Base-by-base conservation (phyloP, 2,888 invertebrate genomes). In the Spodoptera picta region DNA sequence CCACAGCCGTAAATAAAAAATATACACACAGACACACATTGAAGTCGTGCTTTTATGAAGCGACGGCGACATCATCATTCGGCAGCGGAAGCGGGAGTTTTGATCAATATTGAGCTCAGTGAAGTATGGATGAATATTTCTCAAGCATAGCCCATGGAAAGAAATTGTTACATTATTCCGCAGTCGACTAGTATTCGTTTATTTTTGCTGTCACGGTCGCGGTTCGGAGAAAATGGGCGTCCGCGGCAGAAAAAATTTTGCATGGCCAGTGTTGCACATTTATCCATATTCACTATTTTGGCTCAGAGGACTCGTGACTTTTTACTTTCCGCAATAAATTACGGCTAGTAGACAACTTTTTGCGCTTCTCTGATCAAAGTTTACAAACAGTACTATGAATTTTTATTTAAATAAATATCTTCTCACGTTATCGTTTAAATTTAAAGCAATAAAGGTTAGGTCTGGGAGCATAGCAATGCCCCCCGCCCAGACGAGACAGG, bases 31-130 rank as follows among this genome's bases (percentile, higher is more conserved):
- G 9, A 51, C 12, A 72, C 65, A 58, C 51, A 82, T 81, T 77
- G 77, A 65, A 59, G 69, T 70, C 81, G 78, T 66, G 65, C 80
- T 79, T 81, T 69, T 67, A 57, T 47, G 11, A 62, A 60, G 54
- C 52, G 47, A 60, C 46, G 42, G 36, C 36, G 36, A 36, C 9
- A 9, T 36, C 36, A 36, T 68, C 54, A 60, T 56, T 50, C 45
- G 55, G 61, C 62, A 63, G 42, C 41, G 48, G 27, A 48, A 60
- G 46, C 46, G 48, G 19, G 19, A 66, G 12, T 69, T 75, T 74
- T 75, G 45, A 54, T 63, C 55, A 42, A 61, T 69, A 60, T 58
- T 61, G 66, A 76, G 75, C 48, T 72, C 60, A 46, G 53, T 59
- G 56, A 69, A 69, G 67, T 73, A 71, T 67, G 50, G 74, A 69